These are phyloP conservation scores for Chymomyza procnemis DNA, from an alignment of 2,888 invertebrate genomes.

Conservation along the genomic window DNA sequence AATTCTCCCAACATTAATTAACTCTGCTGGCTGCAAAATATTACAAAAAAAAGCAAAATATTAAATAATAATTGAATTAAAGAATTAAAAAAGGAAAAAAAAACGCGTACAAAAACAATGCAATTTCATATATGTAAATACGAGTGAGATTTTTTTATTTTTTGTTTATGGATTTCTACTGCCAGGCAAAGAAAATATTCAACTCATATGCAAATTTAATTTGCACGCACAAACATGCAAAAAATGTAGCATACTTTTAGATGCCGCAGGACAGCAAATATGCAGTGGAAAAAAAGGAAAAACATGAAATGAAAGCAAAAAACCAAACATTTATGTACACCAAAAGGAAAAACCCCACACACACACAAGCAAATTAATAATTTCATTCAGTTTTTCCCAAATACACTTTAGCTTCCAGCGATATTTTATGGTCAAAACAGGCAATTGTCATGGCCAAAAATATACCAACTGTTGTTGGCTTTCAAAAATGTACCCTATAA, in stretches of 20 bases:
- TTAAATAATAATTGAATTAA: conserved; percentile 41
- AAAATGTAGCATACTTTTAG: conserved; percentile 59
- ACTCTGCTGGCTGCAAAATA: neutral
- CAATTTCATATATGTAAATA: conserved; percentile 2
- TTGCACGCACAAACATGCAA: conserved; percentile 33
- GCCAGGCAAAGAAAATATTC: conserved; percentile 56
- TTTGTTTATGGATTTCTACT: conserved; percentile 43
- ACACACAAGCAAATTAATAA: conserved; percentile 75
- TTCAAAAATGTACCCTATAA: conserved; percentile 59
- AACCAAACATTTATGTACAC: conserved; percentile 2
- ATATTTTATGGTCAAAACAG: neutral
- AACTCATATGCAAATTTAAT: conserved; percentile 65
- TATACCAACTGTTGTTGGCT: conserved; percentile 21
- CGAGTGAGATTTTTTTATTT: conserved; percentile 18
- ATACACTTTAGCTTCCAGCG: neutral
- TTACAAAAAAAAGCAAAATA: conserved; percentile 31
- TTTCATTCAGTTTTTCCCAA: conserved; percentile 53
- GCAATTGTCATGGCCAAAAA: neutral
- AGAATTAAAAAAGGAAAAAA: neutral
- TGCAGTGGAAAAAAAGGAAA: neutral
- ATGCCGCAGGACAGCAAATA: conserved; percentile 41
- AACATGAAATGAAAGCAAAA: neutral
- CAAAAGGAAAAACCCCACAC: conserved; percentile 62
- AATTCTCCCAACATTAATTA: conserved; percentile 46
- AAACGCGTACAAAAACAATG: neutral